Percentiles rank a stretch among this genome's conserved stretches.
Conservation (phyloP, 2,888 invertebrate genomes). For the Caenorhabditis panamensis region DNA sequence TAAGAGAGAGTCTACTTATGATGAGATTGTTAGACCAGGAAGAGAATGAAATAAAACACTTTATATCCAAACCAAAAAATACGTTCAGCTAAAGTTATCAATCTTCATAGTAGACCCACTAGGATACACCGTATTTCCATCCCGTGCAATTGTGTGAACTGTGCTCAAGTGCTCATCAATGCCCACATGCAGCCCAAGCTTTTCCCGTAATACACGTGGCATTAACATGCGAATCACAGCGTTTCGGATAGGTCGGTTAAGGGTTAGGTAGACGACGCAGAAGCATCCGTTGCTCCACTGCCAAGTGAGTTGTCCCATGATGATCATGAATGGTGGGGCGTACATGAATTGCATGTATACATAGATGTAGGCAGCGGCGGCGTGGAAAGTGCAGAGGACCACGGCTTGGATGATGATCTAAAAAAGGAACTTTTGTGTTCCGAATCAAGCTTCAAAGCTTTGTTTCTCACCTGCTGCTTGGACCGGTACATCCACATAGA, state of each 20-base stretch:
- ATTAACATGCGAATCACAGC: slow-evolving; percentile 12
- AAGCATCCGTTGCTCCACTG: slow-evolving; percentile 35
- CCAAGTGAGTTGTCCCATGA: slow-evolving; percentile 29
- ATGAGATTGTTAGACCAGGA: too few species aligned
- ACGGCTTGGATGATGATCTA: slow-evolving; percentile 33
- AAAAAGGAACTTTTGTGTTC: too few species aligned
- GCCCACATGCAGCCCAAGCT: not conserved
- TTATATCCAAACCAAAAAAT: too few species aligned
- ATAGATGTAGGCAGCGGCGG: slow-evolving; percentile 28
- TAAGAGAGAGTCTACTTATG: too few species aligned
- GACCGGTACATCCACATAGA: slow-evolving; percentile 23
- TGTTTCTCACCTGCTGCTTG: slow-evolving; percentile 13
- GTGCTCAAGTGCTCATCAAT: not conserved
- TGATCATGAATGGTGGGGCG: slow-evolving; percentile 13
- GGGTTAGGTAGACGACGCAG: slow-evolving; percentile 27
- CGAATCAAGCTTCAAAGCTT: not conserved
- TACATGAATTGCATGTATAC: slow-evolving; percentile 44
- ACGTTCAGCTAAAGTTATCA: too few species aligned
- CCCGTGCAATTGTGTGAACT: not conserved
- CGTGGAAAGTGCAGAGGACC: slow-evolving; percentile 28
- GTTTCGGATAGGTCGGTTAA: slow-evolving; percentile 26
- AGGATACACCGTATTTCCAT: too few species aligned
- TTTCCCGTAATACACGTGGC: not conserved
- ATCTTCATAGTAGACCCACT: too few species aligned
- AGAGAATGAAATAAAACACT: too few species aligned